These are phyloP conservation scores for Seriola rivoliana DNA, from an alignment of 2,113 vertebrate genomes.

Conservation along the genomic window DNA sequence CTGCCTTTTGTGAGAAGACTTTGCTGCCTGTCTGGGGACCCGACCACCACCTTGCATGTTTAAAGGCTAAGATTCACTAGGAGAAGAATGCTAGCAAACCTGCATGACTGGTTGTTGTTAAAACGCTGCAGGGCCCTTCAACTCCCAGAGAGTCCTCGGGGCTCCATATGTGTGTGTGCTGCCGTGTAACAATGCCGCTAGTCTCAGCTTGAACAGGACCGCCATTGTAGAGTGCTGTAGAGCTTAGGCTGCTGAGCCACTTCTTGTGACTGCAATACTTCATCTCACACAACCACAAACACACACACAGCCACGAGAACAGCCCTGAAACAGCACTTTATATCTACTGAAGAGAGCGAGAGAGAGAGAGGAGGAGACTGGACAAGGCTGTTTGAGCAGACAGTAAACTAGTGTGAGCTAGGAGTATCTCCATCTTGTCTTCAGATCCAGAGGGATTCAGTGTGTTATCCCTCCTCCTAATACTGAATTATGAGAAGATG, in stretches of 20 bases:
- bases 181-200: constrained; percentile 77
- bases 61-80: constrained; percentile 20
- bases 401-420: constrained; percentile 51
- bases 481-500: constrained; percentile 44
- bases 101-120: constrained; percentile 63
- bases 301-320: constrained; percentile 54
- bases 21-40: neutral
- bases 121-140: constrained; percentile 58
- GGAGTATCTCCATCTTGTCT: constrained; percentile 46
- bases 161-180: constrained; percentile 72
- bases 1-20: neutral
- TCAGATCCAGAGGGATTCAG: constrained; percentile 24
- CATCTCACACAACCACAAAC: constrained; percentile 69
- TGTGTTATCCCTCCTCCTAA: constrained; percentile 11
- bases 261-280: constrained; percentile 83
- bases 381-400: constrained; percentile 39
- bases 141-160: constrained; percentile 59
- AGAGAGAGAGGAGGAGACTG: constrained; percentile 6
- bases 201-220: constrained; percentile 79
- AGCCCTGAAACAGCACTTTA: constrained; percentile 68
- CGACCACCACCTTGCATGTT: neutral
- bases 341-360: constrained; percentile 45
- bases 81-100: constrained; percentile 66
- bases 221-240: constrained; percentile 75
- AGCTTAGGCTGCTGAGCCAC: constrained; percentile 80